Base-by-base conservation (phyloP, 2,113 vertebrate species). In the Tursiops truncatus region DNA sequence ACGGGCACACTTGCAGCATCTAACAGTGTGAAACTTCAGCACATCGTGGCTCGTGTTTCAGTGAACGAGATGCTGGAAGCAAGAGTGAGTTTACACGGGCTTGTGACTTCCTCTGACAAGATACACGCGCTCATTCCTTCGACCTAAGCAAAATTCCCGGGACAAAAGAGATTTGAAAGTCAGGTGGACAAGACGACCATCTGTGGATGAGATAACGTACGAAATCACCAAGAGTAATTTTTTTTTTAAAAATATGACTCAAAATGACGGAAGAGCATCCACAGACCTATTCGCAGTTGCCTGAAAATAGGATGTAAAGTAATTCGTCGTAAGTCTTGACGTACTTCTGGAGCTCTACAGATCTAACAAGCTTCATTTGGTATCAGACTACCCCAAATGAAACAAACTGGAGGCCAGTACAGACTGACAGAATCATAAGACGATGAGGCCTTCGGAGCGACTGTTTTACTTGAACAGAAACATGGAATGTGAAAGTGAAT, bases 91-190 rank as follows among this genome's bases (percentile, higher is more conserved):
- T 96, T 89, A 79, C 92, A 93, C 5, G 94, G 73, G 73, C 71
- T 89, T 86, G 47, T 96, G 97, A 95, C 95, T 97, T 91, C 58
- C 58, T 73, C 73, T 97, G 96, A 97, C 95, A 91, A 96, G 96
- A 82, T 62, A 80, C 95, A 91, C 1, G 3, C 2, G 6, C 63
- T 60, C n/a, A 12, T 84, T 97, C 95, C 94, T 97, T 97, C 88
- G 2, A 88, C 81, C 62, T 97, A 94, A 98, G 96, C 97, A 97
- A 74, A 97, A 97, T 82, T 89, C 91, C 82, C 50, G 50, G 82
- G 82, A 86, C 25, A 20, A 38, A 77, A 82, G 82, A 84, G 87
- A 96, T 85, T 82, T 80, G 87, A 90, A 67, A 97, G 92, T 82
- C 90, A 85, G 94, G 96, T 85, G 56, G 71, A 67, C 0, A 1